Percentiles rank a stretch among this genome's conserved stretches.
Evolutionary conservation across 92 coral and sea anemone species (phyloP).

Genomic region (Ricordea florida): DNA sequence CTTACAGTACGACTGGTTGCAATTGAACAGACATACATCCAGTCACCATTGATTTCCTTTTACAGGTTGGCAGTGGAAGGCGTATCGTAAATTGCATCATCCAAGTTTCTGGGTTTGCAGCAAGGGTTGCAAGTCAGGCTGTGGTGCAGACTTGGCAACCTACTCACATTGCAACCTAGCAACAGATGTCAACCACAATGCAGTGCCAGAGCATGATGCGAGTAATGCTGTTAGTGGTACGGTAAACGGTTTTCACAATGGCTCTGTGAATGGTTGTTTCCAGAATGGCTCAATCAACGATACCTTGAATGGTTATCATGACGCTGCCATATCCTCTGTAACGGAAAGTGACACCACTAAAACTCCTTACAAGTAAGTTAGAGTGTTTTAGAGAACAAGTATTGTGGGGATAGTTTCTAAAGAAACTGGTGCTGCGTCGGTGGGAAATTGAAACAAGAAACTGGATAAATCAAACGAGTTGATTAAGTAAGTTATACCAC

Average conservation of each 20-base stretch:
- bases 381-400: too few relatives aligned
- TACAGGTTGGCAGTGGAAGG: conserved; percentile 69
- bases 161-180: conserved; percentile 70
- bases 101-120: conserved; percentile 74
- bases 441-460: too few relatives aligned
- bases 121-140: conserved; percentile 60
- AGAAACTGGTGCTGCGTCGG: too few relatives aligned
- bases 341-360: neutral
- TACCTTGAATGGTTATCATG: neutral
- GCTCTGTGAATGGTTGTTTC: neutral
- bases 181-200: conserved; percentile 45
- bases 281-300: neutral
- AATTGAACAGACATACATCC: too few relatives aligned
- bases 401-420: too few relatives aligned
- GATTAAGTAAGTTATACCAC: too few relatives aligned
- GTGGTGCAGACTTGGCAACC: conserved; percentile 55
- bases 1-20: too few relatives aligned
- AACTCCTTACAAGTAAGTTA: conserved; percentile 37
- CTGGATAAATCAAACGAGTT: too few relatives aligned
- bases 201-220: neutral
- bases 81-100: conserved; percentile 55
- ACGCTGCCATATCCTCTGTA: neutral
- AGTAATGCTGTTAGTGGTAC: neutral
- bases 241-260: neutral
- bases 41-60: too few relatives aligned